These are phyloP conservation scores for Orthosia incerta DNA, from an alignment of 2,888 invertebrate genomes.

Conservation along the genomic window DNA sequence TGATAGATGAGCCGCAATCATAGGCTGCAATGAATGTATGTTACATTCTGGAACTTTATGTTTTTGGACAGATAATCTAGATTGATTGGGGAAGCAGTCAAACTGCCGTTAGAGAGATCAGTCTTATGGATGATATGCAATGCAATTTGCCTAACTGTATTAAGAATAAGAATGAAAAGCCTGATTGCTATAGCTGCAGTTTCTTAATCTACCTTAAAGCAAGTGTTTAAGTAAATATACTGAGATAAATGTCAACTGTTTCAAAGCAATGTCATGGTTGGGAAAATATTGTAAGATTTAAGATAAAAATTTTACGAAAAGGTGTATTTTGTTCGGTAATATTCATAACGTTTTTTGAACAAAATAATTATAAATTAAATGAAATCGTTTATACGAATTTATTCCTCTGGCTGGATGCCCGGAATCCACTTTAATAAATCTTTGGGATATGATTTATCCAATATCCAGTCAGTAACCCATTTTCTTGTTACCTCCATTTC, in stretches of 20 bases:
- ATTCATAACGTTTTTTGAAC: too few species aligned
- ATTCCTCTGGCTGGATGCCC: neutral
- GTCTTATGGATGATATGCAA: neutral
- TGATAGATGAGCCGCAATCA: neutral
- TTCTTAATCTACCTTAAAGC: constrained; percentile 26
- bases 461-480: neutral
- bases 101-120: neutral
- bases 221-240: constrained; percentile 4
- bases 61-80: neutral
- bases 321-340: neutral
- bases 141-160: neutral
- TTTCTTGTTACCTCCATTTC: constrained; percentile 10
- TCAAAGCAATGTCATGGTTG: constrained; percentile 21
- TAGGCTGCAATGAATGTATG: neutral
- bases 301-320: neutral
- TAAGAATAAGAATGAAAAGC: neutral
- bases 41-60: neutral
- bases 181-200: constrained; percentile 2
- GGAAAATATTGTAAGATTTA: constrained; percentile 16
- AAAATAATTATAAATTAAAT: too few species aligned
- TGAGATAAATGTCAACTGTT: constrained; percentile 30
- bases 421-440: neutral
- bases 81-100: neutral
- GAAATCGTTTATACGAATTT: too few species aligned
- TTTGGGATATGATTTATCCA: neutral